These are phyloP conservation scores for Disparrhopalites patrizii DNA, from an alignment of 2,888 invertebrate species.

Conservation along the genomic window DNA sequence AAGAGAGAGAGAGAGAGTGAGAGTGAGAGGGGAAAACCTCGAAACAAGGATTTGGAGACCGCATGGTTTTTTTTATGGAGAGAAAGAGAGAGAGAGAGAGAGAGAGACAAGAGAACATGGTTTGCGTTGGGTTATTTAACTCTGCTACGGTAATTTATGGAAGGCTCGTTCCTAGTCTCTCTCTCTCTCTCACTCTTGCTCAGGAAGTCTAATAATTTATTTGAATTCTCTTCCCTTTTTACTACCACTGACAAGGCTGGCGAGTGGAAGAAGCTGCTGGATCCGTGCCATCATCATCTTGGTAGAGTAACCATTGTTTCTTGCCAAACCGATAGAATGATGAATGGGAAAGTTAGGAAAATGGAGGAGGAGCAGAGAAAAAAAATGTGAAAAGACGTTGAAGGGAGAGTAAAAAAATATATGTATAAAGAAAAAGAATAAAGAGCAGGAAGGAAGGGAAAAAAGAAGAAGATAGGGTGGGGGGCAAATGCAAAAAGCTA, in stretches of 20 bases:
- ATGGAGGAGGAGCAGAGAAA: background rate
- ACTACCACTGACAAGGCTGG: background rate
- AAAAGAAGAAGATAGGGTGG: background rate
- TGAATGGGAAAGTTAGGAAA: slow-evolving; percentile 3
- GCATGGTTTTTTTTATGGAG: no score
- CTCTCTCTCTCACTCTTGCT: background rate
- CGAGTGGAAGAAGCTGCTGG: background rate
- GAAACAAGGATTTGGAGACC: no score
- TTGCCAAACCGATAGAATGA: slow-evolving; percentile 10
- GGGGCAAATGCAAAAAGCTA: background rate
- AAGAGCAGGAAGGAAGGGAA: background rate
- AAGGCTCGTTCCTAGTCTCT: background rate
- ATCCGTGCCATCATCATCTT: background rate
- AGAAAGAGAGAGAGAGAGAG: no score
- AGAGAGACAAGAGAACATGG: background rate
- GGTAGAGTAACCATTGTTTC: slow-evolving; percentile 5
- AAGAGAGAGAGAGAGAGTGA: no score
- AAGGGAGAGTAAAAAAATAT: no score
- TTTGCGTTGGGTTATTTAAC: background rate
- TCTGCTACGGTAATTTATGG: background rate
- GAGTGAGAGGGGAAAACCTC: no score
- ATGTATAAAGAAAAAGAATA: no score
- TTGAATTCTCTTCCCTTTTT: slow-evolving; percentile 8
- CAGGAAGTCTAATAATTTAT: slow-evolving; percentile 14
- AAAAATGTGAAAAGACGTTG: no score